Percentiles rank a stretch among this genome's conserved stretches.
Evolutionary conservation across 2,888 invertebrate genomes (phyloP).

Genomic region (Blastobasis adustella): DNA sequence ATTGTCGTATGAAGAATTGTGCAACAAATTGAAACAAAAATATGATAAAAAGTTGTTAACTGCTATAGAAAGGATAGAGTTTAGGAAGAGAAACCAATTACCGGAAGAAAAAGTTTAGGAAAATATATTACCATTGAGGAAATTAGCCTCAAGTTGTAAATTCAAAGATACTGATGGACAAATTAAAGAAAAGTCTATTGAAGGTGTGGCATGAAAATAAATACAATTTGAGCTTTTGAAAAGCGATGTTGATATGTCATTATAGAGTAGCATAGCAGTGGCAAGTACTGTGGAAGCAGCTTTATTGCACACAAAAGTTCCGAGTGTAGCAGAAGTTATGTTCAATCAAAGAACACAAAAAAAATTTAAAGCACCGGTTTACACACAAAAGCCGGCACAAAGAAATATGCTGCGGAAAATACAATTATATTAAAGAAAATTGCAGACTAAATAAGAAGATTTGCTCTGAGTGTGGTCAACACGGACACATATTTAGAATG

Average conservation of each 20-base stretch:
- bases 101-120: conserved; percentile 8
- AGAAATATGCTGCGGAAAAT: conserved; percentile 4
- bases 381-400: background rate
- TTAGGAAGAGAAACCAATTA: conserved; percentile 9
- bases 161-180: conserved; percentile 13
- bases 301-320: background rate
- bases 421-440: conserved; percentile 3
- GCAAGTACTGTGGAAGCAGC: conserved; percentile 1
- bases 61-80: conserved; percentile 2
- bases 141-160: conserved; percentile 3
- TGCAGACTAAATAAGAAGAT: conserved; percentile 6
- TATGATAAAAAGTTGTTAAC: background rate
- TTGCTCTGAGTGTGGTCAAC: conserved; percentile 9
- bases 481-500: conserved; percentile 4
- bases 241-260: background rate
- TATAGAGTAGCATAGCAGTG: background rate
- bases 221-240: conserved; percentile 9
- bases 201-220: conserved; percentile 8
- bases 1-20: no score
- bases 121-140: conserved; percentile 5
- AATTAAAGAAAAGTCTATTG: conserved; percentile 14
- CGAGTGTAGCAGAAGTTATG: background rate
- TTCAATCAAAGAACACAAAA: background rate
- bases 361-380: background rate
- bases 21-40: no score